phyloP scores from a whole-genome alignment of 1,140 invertebrate species.

The Alviniconcha marisindica region DNA sequence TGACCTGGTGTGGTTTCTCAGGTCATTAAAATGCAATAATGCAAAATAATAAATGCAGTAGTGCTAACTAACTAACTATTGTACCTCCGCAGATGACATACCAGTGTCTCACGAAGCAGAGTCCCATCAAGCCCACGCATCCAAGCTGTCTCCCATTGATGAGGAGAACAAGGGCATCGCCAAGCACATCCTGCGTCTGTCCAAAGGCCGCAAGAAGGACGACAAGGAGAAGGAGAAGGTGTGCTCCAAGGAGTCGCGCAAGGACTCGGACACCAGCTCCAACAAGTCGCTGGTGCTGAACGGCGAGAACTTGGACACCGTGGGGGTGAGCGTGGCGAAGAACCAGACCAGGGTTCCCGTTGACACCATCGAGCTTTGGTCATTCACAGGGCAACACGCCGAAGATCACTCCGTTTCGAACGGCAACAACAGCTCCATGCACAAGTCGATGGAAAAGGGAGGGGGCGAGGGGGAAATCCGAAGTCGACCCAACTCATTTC shows the following conservation, averaged over 20 bases:
- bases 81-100: constrained; percentile 61
- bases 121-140: constrained; percentile 54
- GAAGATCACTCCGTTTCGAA: constrained; percentile 39
- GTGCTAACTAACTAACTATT: too few relatives aligned
- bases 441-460: constrained; percentile 39
- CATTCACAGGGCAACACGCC: background rate
- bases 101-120: constrained; percentile 55
- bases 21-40: too few relatives aligned
- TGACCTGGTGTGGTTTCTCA: too few relatives aligned
- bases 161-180: constrained; percentile 37
- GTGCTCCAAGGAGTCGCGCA: constrained; percentile 34
- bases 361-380: constrained; percentile 55
- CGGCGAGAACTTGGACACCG: constrained; percentile 53
- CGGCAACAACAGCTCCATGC: constrained; percentile 36
- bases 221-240: constrained; percentile 50
- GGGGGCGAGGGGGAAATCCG: constrained; percentile 48
- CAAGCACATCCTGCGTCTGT: constrained; percentile 37
- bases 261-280: constrained; percentile 33
- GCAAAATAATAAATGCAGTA: background rate
- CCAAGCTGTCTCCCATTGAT: constrained; percentile 42
- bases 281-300: constrained; percentile 44
- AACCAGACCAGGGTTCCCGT: constrained; percentile 49
- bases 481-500: constrained; percentile 15
- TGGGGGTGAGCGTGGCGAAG: constrained; percentile 51
- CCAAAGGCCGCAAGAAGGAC: constrained; percentile 47